Evolutionary conservation across 1,140 invertebrate species (phyloP), one percentile per base, ranked within the genome.

Genomic region (Diploscapter pachys): DNA sequence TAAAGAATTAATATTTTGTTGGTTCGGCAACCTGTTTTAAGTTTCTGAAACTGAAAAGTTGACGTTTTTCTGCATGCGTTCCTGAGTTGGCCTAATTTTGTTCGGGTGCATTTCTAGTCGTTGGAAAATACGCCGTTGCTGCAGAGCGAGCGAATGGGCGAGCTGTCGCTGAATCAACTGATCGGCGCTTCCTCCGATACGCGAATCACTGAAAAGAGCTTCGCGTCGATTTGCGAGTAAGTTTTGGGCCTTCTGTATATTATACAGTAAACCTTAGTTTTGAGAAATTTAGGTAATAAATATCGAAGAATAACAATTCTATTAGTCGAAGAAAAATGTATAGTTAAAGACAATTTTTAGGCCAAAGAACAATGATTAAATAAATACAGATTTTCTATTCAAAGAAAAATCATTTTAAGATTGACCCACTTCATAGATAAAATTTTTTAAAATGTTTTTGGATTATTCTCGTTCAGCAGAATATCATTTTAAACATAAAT

Each of bases 51-150:
- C 63, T 48, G 53, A 9, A 9, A 6, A 65, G 5, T 54, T n/a
- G 56, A 9, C 51, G 31, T 72, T 48, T 57, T 52, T 63, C 56
- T 61, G 4, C 63, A 52, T 50, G 4, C 54, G 11, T 59, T 13
- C 62, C 50, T 62, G 57, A 71, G 51, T 53, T 51, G 62, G 49
- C 62, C 31, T 56, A 48, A 70, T 50, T 70, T 59, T 70, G 55
- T 59, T 11, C 51, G 13, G 68, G 59, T 56, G 59, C 5, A 59
- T 59, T 76, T 78, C 52, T 64, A 78, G 77, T 73, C 72, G 4
- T 69, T 78, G 54, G 73, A 78, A 76, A 69, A 69, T 65, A 76
- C 77, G n/a, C 77, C 77, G 50, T 63, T 76, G 61, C 66, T 75
- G 53, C 73, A 75, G 64, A 78, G 71, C 52, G 77, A 78, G 61